phyloP scores from a whole-genome alignment of 2,888 invertebrate species.

The Entomobrya proxima region DNA sequence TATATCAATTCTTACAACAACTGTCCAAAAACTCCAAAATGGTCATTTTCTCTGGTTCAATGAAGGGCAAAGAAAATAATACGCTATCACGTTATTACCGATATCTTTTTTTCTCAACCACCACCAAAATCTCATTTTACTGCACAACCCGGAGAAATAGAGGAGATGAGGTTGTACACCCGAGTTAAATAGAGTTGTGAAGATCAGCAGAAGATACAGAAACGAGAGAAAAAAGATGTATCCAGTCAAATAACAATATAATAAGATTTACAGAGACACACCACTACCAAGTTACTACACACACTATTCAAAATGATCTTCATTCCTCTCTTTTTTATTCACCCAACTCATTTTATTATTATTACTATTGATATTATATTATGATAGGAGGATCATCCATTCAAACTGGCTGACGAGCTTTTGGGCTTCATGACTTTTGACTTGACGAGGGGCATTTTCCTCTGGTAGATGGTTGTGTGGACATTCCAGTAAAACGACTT shows the following conservation, averaged over 20 bases:
- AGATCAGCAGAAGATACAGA: too few species aligned
- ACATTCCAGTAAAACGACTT: constrained; percentile 62
- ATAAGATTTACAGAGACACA: constrained; percentile 19
- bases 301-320: constrained; percentile 26
- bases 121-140: neutral
- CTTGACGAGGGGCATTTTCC: constrained; percentile 33
- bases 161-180: neutral
- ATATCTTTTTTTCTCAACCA: neutral
- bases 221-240: neutral
- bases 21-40: constrained; percentile 53
- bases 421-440: constrained; percentile 35
- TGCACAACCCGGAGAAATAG: neutral
- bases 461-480: constrained; percentile 26
- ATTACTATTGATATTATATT: constrained; percentile 44
- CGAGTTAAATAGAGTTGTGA: neutral
- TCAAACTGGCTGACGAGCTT: constrained; percentile 13
- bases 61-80: constrained; percentile 32
- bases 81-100: constrained; percentile 44
- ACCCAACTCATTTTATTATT: constrained; percentile 33
- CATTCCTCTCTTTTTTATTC: constrained; percentile 21
- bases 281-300: neutral
- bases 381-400: constrained; percentile 27
- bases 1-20: constrained; percentile 43
- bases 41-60: constrained; percentile 54
- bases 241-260: constrained; percentile 15